Evolutionary conservation across 1,140 invertebrate genomes (phyloP).

Genomic region (Nylanderia fulva): DNA sequence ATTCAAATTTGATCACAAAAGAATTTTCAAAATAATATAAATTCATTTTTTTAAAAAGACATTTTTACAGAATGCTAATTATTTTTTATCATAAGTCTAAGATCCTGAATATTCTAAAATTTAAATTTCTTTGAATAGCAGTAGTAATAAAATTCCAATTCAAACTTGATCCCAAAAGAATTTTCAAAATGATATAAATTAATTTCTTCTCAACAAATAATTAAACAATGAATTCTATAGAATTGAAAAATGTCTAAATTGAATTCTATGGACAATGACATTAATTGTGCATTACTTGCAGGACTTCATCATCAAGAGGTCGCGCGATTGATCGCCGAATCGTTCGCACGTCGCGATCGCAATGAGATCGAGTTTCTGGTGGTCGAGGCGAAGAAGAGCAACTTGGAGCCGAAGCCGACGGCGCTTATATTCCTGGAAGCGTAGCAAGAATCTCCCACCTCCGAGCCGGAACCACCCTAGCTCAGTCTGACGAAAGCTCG

Average conservation of each 20-base stretch:
- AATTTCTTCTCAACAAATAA: not conserved
- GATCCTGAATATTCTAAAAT: too few species aligned
- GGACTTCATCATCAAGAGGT: constrained; percentile 92
- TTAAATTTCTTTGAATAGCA: not conserved
- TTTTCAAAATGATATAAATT: not conserved
- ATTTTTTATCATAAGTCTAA: too few species aligned
- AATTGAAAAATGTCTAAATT: not conserved
- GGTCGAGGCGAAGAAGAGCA: constrained; percentile 95
- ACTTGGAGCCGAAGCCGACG: constrained; percentile 94
- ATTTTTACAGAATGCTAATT: too few species aligned
- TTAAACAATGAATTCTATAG: not conserved
- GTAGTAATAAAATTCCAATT: not conserved
- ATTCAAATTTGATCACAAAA: not conserved
- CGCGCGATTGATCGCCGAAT: constrained; percentile 94
- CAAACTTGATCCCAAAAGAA: not conserved
- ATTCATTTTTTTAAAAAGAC: too few species aligned
- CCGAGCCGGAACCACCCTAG: constrained; percentile 84
- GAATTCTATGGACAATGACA: not conserved
- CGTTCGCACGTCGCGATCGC: constrained; percentile 94
- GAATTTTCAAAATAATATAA: not conserved
- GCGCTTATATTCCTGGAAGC: constrained; percentile 95
- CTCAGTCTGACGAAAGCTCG: constrained; percentile 63
- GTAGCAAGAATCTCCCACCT: constrained; percentile 89
- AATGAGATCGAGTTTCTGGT: constrained; percentile 96
- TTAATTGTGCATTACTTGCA: constrained; percentile 55